A percentile compares a stretch with the other conserved stretches of the same genome.
Evolutionary conservation across 2,113 vertebrate species (phyloP).

Genomic region (Eublepharis macularius): DNA sequence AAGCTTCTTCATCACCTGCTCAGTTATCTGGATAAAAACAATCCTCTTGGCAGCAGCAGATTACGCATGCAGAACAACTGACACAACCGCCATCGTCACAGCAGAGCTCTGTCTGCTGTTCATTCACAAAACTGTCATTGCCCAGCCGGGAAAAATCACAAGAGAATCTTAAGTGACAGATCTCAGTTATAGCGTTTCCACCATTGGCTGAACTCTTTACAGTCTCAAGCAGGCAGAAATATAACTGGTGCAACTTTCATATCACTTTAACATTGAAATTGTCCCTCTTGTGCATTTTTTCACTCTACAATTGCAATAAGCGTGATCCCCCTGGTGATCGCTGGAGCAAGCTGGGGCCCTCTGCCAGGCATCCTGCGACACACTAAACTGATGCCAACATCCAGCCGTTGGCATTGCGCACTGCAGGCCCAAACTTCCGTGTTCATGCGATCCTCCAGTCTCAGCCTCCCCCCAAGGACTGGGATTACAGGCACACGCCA

Average conservation of each 20-base stretch:
- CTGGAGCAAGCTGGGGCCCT: too few relatives aligned
- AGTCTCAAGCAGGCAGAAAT: neutral
- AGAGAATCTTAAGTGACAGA: neutral
- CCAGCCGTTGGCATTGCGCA: too few relatives aligned
- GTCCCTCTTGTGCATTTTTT: too few relatives aligned
- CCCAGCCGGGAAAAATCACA: neutral
- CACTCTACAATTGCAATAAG: too few relatives aligned
- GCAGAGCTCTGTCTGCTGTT: neutral
- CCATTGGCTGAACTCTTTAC: neutral
- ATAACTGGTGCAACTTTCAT: neutral
- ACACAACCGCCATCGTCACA: neutral
- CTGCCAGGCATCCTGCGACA: too few relatives aligned
- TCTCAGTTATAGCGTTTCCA: too few relatives aligned
- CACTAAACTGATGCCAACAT: too few relatives aligned
- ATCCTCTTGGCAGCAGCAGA: neutral
- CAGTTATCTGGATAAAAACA: neutral
- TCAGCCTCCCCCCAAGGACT: too few relatives aligned
- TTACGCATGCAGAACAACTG: neutral
- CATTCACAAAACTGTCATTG: slow-evolving; percentile 5
- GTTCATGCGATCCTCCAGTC: too few relatives aligned
- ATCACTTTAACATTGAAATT: neutral
- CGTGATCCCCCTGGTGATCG: too few relatives aligned
- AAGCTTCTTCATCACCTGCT: neutral
- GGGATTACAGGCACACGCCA: too few relatives aligned
- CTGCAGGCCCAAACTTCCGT: too few relatives aligned